Conservation (phyloP, 2,888 invertebrate species). For the Amiota minor region DNA sequence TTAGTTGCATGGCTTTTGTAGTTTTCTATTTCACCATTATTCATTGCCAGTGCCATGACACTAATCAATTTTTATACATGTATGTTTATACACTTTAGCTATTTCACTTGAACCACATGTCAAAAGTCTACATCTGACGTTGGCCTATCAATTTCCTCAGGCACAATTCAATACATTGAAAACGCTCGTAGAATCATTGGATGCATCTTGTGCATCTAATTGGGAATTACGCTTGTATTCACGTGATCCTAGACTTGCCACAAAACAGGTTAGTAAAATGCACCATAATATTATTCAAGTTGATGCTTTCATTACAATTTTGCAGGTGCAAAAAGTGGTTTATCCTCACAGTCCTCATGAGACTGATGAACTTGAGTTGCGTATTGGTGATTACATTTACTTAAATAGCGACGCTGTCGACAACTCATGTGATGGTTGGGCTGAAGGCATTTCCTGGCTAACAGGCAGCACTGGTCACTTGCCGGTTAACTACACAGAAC, state of each 20-base stretch:
- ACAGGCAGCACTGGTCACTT: conserved; percentile 83
- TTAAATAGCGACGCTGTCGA: conserved; percentile 83
- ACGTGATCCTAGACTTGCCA: conserved; percentile 83
- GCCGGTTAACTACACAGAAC: conserved; percentile 86
- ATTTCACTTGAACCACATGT: conserved; percentile 85
- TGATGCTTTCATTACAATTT: conserved; percentile 22
- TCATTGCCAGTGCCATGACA: neutral
- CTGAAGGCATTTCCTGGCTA: conserved; percentile 78
- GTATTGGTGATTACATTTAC: conserved; percentile 90
- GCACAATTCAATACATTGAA: conserved; percentile 82
- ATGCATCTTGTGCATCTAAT: conserved; percentile 78
- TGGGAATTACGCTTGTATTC: conserved; percentile 94
- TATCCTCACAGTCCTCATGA: conserved; percentile 84
- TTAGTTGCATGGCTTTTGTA: conserved; percentile 33
- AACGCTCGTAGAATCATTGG: conserved; percentile 82
- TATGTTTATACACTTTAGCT: conserved; percentile 72
- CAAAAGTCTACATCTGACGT: conserved; percentile 89
- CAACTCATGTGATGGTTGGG: conserved; percentile 89
- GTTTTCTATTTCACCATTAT: conserved; percentile 31
- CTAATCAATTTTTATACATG: neutral
- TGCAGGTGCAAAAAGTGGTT: conserved; percentile 83
- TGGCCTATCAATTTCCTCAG: conserved; percentile 90
- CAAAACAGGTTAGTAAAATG: conserved; percentile 77
- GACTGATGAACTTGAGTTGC: conserved; percentile 88
- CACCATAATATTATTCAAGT: neutral